Conservation (phyloP, 1,140 invertebrate species). For the Pachyrhynchus sulphureomaculatus region DNA sequence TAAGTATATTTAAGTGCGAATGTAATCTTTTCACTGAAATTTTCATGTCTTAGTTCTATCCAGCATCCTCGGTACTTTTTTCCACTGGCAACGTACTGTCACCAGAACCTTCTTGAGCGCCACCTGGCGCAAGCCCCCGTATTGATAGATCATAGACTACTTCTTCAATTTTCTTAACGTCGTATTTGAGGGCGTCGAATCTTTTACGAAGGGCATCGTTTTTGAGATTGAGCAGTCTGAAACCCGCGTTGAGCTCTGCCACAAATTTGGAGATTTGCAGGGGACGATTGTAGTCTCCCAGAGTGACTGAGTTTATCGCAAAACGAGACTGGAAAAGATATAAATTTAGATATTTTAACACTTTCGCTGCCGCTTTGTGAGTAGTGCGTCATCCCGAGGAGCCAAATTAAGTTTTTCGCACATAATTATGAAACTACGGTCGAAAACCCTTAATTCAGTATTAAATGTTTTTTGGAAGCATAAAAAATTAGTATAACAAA, state of each 20-base stretch:
- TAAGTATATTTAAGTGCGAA: too few relatives aligned
- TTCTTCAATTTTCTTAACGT: constrained; percentile 93
- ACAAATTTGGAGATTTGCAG: constrained; percentile 84
- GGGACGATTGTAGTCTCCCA: constrained; percentile 79
- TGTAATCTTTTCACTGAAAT: too few relatives aligned
- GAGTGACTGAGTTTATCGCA: constrained; percentile 85
- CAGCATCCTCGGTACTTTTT: background rate
- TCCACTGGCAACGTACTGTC: too few relatives aligned
- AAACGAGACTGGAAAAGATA: constrained; percentile 65
- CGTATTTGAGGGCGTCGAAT: constrained; percentile 90
- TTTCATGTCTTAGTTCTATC: background rate
- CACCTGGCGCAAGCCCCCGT: constrained; percentile 64
- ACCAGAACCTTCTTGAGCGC: too few relatives aligned
- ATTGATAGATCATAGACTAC: constrained; percentile 92
- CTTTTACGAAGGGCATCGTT: constrained; percentile 86
- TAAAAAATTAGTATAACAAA: too few relatives aligned
- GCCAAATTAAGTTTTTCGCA: too few relatives aligned
- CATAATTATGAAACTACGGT: too few relatives aligned
- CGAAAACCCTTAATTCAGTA: too few relatives aligned
- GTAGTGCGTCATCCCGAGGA: too few relatives aligned
- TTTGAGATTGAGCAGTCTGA: constrained; percentile 85
- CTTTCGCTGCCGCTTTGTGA: too few relatives aligned
- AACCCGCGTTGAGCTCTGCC: constrained; percentile 83
- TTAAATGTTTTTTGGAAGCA: too few relatives aligned
- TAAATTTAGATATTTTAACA: too few relatives aligned